Conservation (phyloP, 2,797 vertebrate species). For the Sebastiscus albofasciatus region DNA sequence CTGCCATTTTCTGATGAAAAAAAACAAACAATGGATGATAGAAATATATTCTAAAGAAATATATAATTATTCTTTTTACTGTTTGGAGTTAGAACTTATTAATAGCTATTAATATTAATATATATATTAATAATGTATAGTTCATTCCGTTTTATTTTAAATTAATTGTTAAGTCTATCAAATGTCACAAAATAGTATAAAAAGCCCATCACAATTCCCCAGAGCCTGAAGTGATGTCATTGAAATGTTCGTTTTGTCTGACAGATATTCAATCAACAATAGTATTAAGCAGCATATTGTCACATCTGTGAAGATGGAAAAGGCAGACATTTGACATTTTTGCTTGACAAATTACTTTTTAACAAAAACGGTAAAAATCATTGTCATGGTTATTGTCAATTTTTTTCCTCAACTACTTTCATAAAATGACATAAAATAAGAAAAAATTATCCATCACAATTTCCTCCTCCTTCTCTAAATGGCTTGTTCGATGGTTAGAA, state of each 20-base stretch:
- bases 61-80: neutral
- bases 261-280: neutral
- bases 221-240: neutral
- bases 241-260: neutral
- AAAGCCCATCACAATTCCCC: neutral
- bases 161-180: neutral
- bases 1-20: neutral
- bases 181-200: neutral
- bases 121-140: neutral
- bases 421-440: neutral
- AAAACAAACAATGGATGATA: neutral
- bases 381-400: neutral
- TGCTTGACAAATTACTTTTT: neutral
- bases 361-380: neutral
- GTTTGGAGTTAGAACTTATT: too few relatives aligned
- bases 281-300: neutral
- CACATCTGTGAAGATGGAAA: neutral
- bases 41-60: neutral
- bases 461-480: too few relatives aligned
- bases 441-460: neutral
- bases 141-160: neutral
- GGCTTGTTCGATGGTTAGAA: too few relatives aligned
- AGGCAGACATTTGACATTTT: neutral
- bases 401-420: neutral
- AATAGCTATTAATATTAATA: too few relatives aligned